Conservation (phyloP, 2,113 vertebrate species). For the Apus apus region DNA sequence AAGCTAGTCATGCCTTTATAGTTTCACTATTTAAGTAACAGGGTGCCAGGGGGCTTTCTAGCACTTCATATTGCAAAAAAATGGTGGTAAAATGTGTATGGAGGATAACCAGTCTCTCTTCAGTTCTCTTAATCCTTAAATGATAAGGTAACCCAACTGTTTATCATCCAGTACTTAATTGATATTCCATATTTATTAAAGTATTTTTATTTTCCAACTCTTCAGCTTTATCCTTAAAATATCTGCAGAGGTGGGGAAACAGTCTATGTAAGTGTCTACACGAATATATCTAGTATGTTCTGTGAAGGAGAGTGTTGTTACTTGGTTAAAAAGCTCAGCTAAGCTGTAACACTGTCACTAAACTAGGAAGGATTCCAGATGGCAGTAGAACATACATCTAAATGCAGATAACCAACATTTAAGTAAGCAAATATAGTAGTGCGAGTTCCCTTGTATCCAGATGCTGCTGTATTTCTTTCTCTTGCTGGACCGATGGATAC, state of each 20-base stretch:
- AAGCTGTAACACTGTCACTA: neutral
- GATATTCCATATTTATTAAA: neutral
- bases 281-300: neutral
- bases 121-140: neutral
- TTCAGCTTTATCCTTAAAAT: neutral
- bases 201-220: neutral
- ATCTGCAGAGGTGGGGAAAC: neutral
- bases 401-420: neutral
- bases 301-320: neutral
- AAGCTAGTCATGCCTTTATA: neutral
- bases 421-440: neutral
- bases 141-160: neutral
- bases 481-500: neutral
- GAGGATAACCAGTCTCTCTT: neutral
- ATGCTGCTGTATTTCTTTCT: neutral
- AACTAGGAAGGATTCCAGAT: neutral
- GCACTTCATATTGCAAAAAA: neutral
- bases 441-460: neutral
- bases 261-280: neutral
- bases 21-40: neutral
- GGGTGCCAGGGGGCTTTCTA: neutral
- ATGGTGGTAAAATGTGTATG: neutral
- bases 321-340: neutral
- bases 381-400: neutral
- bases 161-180: neutral